Conservation (phyloP, 2,888 invertebrate genomes). For the Melolontha melolontha region DNA sequence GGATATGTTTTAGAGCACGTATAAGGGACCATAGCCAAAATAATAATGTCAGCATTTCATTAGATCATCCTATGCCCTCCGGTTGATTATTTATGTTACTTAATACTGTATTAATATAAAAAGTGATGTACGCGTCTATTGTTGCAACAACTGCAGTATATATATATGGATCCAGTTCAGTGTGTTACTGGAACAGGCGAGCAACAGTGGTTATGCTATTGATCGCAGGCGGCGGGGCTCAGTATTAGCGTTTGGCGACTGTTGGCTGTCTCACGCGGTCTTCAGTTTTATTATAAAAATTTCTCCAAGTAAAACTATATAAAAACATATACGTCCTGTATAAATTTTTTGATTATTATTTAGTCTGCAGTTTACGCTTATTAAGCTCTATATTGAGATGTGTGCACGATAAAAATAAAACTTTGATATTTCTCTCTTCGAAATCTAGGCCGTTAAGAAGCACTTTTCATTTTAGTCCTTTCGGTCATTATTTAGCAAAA, state of each 20-base stretch:
- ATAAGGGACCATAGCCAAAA: constrained; percentile 74
- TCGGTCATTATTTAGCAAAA: constrained; percentile 8
- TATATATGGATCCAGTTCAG: constrained; percentile 41
- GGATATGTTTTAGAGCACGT: constrained; percentile 68
- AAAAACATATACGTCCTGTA: neutral
- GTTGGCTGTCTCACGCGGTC: constrained; percentile 43
- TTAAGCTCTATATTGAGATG: constrained; percentile 46
- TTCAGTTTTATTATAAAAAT: neutral
- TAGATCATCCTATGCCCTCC: constrained; percentile 29
- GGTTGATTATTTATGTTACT: constrained; percentile 23
- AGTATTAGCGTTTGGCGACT: constrained; percentile 44
- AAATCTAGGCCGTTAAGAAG: constrained; percentile 20
- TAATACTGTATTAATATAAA: constrained; percentile 16
- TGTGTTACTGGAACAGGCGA: constrained; percentile 48
- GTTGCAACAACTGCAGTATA: constrained; percentile 30
- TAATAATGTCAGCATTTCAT: constrained; percentile 72
- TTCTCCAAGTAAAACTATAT: neutral
- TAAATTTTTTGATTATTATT: neutral
- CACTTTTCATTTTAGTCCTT: constrained; percentile 14
- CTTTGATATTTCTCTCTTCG: neutral
- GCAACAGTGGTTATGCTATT: constrained; percentile 54
- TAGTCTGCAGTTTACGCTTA: constrained; percentile 6
- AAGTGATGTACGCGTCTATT: constrained; percentile 26
- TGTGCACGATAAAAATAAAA: constrained; percentile 39
- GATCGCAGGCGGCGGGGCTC: constrained; percentile 48